These are phyloP conservation scores for Thymallus thymallus DNA, from an alignment of 2,113 vertebrate species.

Conservation along the genomic window DNA sequence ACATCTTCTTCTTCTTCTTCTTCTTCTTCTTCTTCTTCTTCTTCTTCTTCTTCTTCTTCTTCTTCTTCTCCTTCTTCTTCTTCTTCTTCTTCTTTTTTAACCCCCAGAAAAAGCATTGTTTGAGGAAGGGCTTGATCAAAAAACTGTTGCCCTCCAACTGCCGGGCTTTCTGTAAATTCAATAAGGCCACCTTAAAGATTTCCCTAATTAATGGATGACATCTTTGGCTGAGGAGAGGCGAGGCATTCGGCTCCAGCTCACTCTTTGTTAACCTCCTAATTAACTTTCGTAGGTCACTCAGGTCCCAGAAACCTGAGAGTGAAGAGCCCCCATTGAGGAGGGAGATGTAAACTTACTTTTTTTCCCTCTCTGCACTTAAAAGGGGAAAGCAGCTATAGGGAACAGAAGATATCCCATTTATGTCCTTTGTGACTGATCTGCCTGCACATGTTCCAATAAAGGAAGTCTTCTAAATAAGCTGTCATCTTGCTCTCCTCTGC, in stretches of 20 bases:
- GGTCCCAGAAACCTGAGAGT: slow-evolving; percentile 99
- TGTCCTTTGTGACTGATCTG: slow-evolving; percentile 90
- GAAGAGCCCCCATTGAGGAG: slow-evolving; percentile 98
- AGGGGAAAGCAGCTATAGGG: slow-evolving; percentile 94
- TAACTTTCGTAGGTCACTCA: slow-evolving; percentile 99
- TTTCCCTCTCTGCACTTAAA: slow-evolving; percentile 97
- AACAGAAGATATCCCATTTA: slow-evolving; percentile 99
- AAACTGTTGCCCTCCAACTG: slow-evolving; percentile 96
- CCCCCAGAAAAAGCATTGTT: slow-evolving; percentile 82
- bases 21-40: slow-evolving; percentile 72
- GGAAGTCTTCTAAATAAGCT: slow-evolving; percentile 84
- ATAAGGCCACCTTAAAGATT: slow-evolving; percentile 99
- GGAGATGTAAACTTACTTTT: slow-evolving; percentile 99
- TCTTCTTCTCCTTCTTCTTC: neutral
- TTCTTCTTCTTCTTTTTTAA: slow-evolving; percentile 61
- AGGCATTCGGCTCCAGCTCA: slow-evolving; percentile 98
- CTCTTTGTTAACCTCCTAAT: slow-evolving; percentile 99
- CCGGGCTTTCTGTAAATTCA: slow-evolving; percentile 95
- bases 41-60: slow-evolving; percentile 72
- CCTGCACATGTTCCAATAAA: slow-evolving; percentile 92
- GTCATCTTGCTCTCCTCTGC: slow-evolving; percentile 75
- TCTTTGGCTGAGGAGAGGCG: slow-evolving; percentile 99
- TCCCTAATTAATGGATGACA: slow-evolving; percentile 99
- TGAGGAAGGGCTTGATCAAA: slow-evolving; percentile 94
- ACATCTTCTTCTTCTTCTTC: slow-evolving; percentile 62